These are phyloP conservation scores for Acronicta alni DNA, from an alignment of 2,888 invertebrate species.

Conservation along the genomic window DNA sequence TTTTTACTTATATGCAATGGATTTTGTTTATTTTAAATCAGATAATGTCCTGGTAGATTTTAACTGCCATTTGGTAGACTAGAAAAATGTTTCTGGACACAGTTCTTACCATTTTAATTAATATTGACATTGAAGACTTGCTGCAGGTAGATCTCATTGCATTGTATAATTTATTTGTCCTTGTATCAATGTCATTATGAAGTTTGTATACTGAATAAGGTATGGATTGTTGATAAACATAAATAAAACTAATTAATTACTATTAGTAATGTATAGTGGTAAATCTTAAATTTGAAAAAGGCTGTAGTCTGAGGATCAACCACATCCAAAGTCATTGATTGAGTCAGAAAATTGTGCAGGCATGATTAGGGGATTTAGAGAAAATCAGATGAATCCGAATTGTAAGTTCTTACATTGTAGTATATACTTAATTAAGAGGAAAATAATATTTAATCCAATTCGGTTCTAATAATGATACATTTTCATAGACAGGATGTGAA, in stretches of 20 bases:
- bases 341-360: conserved; percentile 14
- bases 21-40: conserved; percentile 42
- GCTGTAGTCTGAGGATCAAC: conserved; percentile 36
- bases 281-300: conserved; percentile 51
- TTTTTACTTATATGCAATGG: conserved; percentile 13
- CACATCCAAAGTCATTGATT: conserved; percentile 29
- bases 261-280: conserved; percentile 55
- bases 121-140: conserved; percentile 48
- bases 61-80: conserved; percentile 50
- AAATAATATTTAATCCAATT: conserved; percentile 31
- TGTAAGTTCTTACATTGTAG: conserved; percentile 28
- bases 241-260: conserved; percentile 56
- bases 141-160: conserved; percentile 62
- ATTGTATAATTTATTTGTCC: conserved; percentile 61
- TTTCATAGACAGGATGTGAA: conserved; percentile 38
- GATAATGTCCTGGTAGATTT: conserved; percentile 33
- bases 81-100: conserved; percentile 24
- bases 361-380: conserved; percentile 20
- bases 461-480: conserved; percentile 30
- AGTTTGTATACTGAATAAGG: conserved; percentile 60
- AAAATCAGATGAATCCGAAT: conserved; percentile 22
- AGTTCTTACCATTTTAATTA: conserved; percentile 50
- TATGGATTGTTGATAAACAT: conserved; percentile 52
- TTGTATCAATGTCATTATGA: conserved; percentile 56
- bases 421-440: conserved; percentile 32